Base-by-base conservation (phyloP, 1,140 invertebrate genomes). In the Tigriopus japonicus region DNA sequence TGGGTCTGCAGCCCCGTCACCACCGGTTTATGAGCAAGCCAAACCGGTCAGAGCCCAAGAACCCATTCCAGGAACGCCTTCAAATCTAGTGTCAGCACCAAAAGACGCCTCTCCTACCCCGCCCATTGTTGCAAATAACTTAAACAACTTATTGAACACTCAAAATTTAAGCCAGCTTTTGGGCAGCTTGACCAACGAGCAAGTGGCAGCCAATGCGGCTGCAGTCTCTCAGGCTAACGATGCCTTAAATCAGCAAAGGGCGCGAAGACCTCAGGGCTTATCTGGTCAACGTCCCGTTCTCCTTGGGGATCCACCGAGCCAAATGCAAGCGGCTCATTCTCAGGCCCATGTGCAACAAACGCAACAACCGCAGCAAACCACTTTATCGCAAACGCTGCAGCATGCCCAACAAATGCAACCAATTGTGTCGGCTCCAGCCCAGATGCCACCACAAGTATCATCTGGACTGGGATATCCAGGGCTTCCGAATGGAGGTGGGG, bases 131-230 rank as follows among this genome's bases (percentile, higher is more conserved):
- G 23, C 40, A 23, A 56, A 59, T 24, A 49, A 49, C 24, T 45
- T 61, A 9, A 61, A 54, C 53, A 15, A 21, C 17, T 35, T 61
- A 5, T 19, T 40, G 13, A 61, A 61, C 40, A 61, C 59, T 6
- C 59, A 61, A 40, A 61, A 54, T 14, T 21, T 61, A 15, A 40
- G 19, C 17, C 42, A 61, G 51, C 17, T 61, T 7, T 40, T 61
- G 21, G 59, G 59, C 13, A 55, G 42, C 17, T 42, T 61, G n/a
- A 54, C 19, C 2, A 49, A 49, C 45, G n/a, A 28, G 13, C 49
- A 52, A 17, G 17, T 42, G 14, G 55, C 42, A n/a, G 53, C 45
- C 9, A 42, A 21, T 10, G 19, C 14, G 35, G 28, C 59, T 55
- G 49, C 24, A 6, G 13, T 45, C 24, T 15, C n/a, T 58, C 42